Evolutionary conservation across 2,113 vertebrate species (phyloP).

Genomic region (Vulpes vulpes): DNA sequence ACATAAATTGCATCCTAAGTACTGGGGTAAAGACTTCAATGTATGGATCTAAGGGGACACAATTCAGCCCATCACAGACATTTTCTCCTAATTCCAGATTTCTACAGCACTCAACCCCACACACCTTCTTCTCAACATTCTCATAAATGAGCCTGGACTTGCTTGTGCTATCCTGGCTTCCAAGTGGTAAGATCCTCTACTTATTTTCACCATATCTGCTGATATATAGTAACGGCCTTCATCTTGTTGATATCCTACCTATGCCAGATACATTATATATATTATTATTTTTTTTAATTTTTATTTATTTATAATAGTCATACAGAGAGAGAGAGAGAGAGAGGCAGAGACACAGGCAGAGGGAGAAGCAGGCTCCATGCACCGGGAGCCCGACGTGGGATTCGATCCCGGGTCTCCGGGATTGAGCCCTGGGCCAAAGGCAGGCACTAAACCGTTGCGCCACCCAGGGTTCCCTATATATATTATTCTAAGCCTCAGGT

Average conservation of each 20-base stretch:
- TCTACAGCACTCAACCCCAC: not conserved
- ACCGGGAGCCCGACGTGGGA: too few species aligned
- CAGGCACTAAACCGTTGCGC: too few species aligned
- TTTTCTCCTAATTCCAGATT: not conserved
- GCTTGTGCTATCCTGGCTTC: not conserved
- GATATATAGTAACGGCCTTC: not conserved
- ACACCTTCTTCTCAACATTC: accelerated
- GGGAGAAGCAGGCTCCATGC: too few species aligned
- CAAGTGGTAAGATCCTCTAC: accelerated
- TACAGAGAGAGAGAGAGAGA: too few species aligned
- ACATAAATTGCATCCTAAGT: not conserved
- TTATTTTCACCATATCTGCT: not conserved
- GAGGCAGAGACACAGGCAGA: too few species aligned
- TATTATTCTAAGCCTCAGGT: not conserved
- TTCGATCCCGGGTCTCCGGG: too few species aligned
- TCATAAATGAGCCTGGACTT: not conserved
- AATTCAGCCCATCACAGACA: not conserved
- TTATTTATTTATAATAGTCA: too few species aligned
- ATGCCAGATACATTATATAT: not conserved
- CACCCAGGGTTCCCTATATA: too few species aligned
- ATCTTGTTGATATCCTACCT: not conserved
- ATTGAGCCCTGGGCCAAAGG: too few species aligned
- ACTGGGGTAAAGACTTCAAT: not conserved
- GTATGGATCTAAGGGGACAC: not conserved
- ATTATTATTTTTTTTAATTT: too few species aligned